These are phyloP conservation scores for Aporrectodea caliginosa DNA, from an alignment of 1,140 invertebrate species.

Conservation along the genomic window DNA sequence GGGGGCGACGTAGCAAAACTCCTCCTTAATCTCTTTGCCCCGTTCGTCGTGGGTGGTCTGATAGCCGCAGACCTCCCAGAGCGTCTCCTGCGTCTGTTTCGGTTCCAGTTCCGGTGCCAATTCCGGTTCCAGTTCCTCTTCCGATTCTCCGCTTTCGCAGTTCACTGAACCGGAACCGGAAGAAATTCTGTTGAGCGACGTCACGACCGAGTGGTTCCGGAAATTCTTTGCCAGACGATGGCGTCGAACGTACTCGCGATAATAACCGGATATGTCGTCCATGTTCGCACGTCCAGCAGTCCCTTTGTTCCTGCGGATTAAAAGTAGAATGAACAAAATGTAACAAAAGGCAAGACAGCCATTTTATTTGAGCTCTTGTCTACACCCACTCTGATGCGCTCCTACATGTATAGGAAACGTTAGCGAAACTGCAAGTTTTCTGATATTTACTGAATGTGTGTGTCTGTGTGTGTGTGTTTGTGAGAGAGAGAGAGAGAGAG, in stretches of 20 bases:
- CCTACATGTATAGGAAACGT: too few species aligned
- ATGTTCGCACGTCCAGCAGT: conserved; percentile 62
- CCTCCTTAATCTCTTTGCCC: conserved; percentile 37
- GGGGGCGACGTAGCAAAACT: conserved; percentile 58
- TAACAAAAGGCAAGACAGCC: too few species aligned
- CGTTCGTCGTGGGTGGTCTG: neutral
- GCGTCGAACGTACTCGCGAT: conserved; percentile 68
- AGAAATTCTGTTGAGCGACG: neutral
- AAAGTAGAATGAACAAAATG: neutral
- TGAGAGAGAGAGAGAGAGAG: too few species aligned
- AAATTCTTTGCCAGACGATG: conserved; percentile 66
- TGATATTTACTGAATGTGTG: too few species aligned
- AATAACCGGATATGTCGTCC: conserved; percentile 73
- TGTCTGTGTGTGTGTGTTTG: too few species aligned
- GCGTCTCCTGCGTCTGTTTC: neutral
- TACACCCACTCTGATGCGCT: too few species aligned
- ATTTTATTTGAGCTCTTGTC: too few species aligned
- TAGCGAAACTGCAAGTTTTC: too few species aligned
- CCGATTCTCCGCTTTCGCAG: neutral
- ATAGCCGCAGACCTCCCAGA: neutral
- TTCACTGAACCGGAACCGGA: neutral
- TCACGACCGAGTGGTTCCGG: conserved; percentile 44
- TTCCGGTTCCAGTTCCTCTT: neutral
- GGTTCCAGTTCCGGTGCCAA: neutral
- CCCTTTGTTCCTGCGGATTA: neutral